phyloP scores from a whole-genome alignment of 1,140 invertebrate species.

The Drosophila varians region DNA sequence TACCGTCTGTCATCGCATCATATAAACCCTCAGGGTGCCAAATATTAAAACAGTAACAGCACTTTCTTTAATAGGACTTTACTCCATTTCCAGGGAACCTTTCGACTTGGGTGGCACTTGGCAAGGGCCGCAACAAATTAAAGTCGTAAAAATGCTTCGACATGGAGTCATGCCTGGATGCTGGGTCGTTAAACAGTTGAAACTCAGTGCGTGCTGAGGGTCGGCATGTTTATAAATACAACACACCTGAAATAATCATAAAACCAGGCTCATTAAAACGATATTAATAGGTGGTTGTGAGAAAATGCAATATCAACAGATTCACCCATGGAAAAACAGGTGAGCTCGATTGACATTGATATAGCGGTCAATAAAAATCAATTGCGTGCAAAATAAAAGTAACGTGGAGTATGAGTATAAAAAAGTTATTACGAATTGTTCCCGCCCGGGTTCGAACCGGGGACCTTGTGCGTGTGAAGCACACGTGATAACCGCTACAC shows the following conservation, averaged over 20 bases:
- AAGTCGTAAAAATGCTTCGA: slow-evolving; percentile 54
- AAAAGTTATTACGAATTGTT: slow-evolving; percentile 74
- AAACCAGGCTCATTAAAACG: slow-evolving; percentile 64
- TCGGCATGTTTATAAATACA: slow-evolving; percentile 70
- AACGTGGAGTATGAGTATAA: not conserved
- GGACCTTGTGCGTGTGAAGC: slow-evolving; percentile 88
- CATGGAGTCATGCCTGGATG: slow-evolving; percentile 36
- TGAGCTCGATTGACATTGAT: slow-evolving; percentile 14
- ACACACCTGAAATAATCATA: slow-evolving; percentile 58
- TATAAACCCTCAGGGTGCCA: slow-evolving; percentile 1
- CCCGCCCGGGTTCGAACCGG: slow-evolving; percentile 87
- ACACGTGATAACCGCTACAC: slow-evolving; percentile 86
- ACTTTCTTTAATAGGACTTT: slow-evolving; percentile 34
- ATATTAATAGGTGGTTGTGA: slow-evolving; percentile 40
- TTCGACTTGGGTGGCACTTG: slow-evolving; percentile 34
- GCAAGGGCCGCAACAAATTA: slow-evolving; percentile 32
- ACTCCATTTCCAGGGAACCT: slow-evolving; percentile 25
- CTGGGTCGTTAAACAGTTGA: slow-evolving; percentile 64
- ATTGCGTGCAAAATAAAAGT: slow-evolving; percentile 5
- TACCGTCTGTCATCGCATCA: slow-evolving; percentile 21
- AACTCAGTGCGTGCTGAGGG: slow-evolving; percentile 56
- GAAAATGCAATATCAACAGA: slow-evolving; percentile 23
- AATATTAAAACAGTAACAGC: slow-evolving; percentile 27
- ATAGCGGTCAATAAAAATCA: not conserved
- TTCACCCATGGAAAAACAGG: not conserved